Evolutionary conservation across 2,797 vertebrate genomes (phyloP).

Genomic region (Chaetodon trifasciatus): DNA sequence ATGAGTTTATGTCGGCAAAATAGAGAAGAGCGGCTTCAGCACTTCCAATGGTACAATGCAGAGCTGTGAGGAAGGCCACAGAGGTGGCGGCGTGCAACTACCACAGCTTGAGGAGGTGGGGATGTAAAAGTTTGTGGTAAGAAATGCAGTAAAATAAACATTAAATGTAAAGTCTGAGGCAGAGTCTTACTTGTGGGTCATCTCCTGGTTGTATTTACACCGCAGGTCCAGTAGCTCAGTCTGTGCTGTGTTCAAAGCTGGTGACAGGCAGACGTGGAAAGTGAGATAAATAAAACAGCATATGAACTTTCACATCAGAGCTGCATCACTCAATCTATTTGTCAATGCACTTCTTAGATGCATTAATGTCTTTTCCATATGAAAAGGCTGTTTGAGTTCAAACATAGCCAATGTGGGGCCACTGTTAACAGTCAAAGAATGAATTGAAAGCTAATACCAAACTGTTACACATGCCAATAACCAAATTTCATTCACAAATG

Average conservation of each 20-base stretch:
- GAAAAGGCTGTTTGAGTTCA: background rate
- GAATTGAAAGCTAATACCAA: background rate
- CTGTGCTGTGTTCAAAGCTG: slow-evolving; percentile 94
- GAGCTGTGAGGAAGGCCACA: background rate
- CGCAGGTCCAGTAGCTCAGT: slow-evolving; percentile 93
- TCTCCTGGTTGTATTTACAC: slow-evolving; percentile 95
- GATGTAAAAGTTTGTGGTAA: background rate
- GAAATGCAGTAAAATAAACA: slow-evolving; percentile 7
- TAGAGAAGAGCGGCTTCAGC: slow-evolving; percentile 29
- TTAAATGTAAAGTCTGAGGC: slow-evolving; percentile 9
- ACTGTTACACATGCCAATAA: background rate
- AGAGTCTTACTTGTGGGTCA: slow-evolving; percentile 91
- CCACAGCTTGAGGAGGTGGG: background rate
- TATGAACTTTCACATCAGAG: slow-evolving; percentile 62
- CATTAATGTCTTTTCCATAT: background rate
- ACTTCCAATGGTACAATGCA: slow-evolving; percentile 14
- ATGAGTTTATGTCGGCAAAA: slow-evolving; percentile 50
- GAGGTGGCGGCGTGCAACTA: background rate
- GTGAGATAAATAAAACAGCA: slow-evolving; percentile 45
- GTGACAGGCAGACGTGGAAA: slow-evolving; percentile 40
- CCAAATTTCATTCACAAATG: background rate
- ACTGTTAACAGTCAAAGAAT: background rate
- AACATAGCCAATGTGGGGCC: background rate
- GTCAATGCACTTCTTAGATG: background rate
- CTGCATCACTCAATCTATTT: slow-evolving; percentile 22